These are phyloP conservation scores for Hydropsyche betteni DNA, from an alignment of 2,888 invertebrate genomes.

Conservation along the genomic window DNA sequence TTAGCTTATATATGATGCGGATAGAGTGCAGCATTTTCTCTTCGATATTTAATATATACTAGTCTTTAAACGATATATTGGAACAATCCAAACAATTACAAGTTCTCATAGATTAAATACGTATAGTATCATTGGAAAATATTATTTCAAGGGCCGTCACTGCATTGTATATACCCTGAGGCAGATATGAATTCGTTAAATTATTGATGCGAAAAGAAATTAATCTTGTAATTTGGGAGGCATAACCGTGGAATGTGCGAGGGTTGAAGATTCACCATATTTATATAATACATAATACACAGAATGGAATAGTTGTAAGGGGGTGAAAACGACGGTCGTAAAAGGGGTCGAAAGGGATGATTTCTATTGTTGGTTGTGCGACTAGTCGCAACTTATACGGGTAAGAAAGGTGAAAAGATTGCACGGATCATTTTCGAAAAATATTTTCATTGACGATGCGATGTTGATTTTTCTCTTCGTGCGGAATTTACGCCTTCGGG, in stretches of 20 bases:
- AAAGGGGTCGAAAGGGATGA: constrained; percentile 46
- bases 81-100: neutral
- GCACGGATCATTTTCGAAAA: neutral
- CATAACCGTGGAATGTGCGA: constrained; percentile 51
- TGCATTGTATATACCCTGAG: constrained; percentile 36
- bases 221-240: constrained; percentile 62
- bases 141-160: constrained; percentile 35
- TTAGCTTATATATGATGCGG: constrained; percentile 9
- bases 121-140: constrained; percentile 14
- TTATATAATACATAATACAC: neutral
- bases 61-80: neutral
- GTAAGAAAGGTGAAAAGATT: constrained; percentile 7
- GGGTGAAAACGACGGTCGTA: constrained; percentile 37
- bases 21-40: neutral
- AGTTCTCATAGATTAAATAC: too few species aligned
- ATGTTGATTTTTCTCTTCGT: too few species aligned
- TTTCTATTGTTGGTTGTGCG: constrained; percentile 43
- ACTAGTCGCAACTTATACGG: constrained; percentile 50
- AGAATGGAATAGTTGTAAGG: neutral
- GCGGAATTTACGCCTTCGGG: too few species aligned
- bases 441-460: too few species aligned
- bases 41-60: neutral
- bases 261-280: constrained; percentile 26
- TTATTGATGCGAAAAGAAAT: constrained; percentile 65
- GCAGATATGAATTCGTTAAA: constrained; percentile 62